Percentiles rank a stretch among this genome's conserved stretches.
Conservation (phyloP, 2,797 vertebrate species). For the Acanthiza pusilla region DNA sequence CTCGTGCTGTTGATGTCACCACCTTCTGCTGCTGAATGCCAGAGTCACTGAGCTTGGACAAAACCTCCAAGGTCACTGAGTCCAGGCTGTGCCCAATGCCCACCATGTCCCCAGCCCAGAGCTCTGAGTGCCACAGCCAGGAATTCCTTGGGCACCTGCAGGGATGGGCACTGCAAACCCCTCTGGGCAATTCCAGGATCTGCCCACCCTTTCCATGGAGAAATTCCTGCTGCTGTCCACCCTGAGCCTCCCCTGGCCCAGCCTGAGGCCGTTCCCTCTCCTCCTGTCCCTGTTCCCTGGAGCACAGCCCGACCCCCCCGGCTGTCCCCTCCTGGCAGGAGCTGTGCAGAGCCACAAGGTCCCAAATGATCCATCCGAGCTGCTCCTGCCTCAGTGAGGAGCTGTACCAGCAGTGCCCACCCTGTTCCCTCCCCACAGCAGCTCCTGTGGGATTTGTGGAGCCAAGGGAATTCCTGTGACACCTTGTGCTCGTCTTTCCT, state of each 20-base stretch:
- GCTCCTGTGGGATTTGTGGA: background rate
- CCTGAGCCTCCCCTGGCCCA: background rate
- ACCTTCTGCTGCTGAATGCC: background rate
- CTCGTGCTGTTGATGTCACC: background rate
- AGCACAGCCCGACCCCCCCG: background rate
- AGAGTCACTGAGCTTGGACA: background rate
- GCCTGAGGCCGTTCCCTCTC: background rate
- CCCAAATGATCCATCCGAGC: background rate
- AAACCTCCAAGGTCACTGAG: rapidly evolving
- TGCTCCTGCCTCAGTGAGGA: background rate
- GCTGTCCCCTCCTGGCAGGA: background rate
- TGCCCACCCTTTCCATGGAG: background rate
- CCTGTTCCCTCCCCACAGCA: background rate
- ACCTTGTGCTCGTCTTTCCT: background rate
- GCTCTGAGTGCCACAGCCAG: background rate
- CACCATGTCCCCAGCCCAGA: background rate
- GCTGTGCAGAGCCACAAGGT: background rate
- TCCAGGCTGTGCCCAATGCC: background rate
- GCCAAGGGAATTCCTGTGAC: background rate
- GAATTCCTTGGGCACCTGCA: background rate
- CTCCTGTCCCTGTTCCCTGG: background rate
- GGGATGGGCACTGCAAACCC: background rate
- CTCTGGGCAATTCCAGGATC: background rate
- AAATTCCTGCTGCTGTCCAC: background rate
- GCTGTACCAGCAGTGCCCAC: background rate